phyloP scores from a whole-genome alignment of 2,888 invertebrate genomes.

The Pantelozetes paolii region DNA sequence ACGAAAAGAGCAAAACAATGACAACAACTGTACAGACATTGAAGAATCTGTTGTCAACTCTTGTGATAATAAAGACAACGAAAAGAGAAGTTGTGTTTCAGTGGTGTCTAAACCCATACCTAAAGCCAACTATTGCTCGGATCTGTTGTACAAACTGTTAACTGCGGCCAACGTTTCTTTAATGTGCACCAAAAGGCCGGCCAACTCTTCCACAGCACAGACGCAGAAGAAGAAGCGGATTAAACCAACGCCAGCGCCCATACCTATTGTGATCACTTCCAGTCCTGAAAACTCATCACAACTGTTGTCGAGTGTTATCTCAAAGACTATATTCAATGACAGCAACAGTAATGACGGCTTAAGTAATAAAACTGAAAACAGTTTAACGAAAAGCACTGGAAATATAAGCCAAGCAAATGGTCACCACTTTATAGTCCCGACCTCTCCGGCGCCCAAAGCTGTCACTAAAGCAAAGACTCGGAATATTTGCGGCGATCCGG shows the following conservation, averaged over 20 bases:
- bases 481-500: conserved; percentile 33
- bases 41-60: not conserved
- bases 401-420: not conserved
- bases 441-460: not conserved
- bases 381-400: not conserved
- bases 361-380: not conserved
- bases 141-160: conserved; percentile 39
- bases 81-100: conserved; percentile 6
- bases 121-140: not conserved
- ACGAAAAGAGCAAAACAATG: not conserved
- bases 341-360: conserved; percentile 10
- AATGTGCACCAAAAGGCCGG: conserved; percentile 27
- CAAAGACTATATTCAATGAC: conserved; percentile 40
- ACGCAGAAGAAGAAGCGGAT: conserved; percentile 34
- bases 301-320: conserved; percentile 40
- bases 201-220: not conserved
- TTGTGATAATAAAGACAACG: conserved; percentile 6
- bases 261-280: not conserved
- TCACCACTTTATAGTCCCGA: not conserved
- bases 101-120: not conserved
- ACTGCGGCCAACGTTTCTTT: conserved; percentile 36
- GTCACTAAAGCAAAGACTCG: conserved; percentile 7
- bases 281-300: conserved; percentile 9
- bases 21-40: not conserved
- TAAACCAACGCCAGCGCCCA: conserved; percentile 20